Base-by-base conservation (phyloP, 2,888 invertebrate genomes). In the Idaea dimidiata region DNA sequence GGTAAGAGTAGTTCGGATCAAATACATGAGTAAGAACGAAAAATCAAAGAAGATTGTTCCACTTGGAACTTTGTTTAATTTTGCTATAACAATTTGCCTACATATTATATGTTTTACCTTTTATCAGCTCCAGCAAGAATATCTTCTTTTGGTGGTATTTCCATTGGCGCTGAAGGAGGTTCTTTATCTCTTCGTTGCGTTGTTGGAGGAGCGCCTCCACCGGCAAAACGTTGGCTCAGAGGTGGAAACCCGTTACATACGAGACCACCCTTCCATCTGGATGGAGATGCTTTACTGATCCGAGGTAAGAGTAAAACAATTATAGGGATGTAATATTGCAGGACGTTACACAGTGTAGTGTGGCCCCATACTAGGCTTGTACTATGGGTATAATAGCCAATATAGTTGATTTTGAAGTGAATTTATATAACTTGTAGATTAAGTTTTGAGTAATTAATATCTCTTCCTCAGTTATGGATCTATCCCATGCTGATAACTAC, bases 71-170 rank as follows among this genome's bases (percentile, higher is more conserved):
- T 16, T 54, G n/a, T n/a, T 14, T 54, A n/a, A 17, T 54, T 33
- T 33, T 33, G 3, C 7, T 14, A 14, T 7, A 7, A 10, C 14
- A n/a, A 4, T 16, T 17, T 54, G n/a, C 16, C 1, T 16, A n/a
- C n/a, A n/a, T n/a, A n/a, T n/a, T n/a, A n/a, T n/a, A 16, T 54
- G 16, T 54, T 54, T 7, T 5, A 54, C 17, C 8, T 43, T 43
- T 43, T 10, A 43, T 33, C 79, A 96, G 97, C 96, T 55, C 96
- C 97, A 54, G 97, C 97, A 1, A 94, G 96, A 66, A 97, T 98
- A 65, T 97, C 97, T 0, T 97, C 97, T 8, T 98, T 98, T 79
- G 96, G 97, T 1, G 95, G 96, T 72, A 82, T 94, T 55, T 88
- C 96, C 18, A 93, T 95, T 60, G 95, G 95, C 66, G 94, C 96